Evolutionary conservation across 2,888 invertebrate species (phyloP).

Genomic region (Watsonalla cultraria): DNA sequence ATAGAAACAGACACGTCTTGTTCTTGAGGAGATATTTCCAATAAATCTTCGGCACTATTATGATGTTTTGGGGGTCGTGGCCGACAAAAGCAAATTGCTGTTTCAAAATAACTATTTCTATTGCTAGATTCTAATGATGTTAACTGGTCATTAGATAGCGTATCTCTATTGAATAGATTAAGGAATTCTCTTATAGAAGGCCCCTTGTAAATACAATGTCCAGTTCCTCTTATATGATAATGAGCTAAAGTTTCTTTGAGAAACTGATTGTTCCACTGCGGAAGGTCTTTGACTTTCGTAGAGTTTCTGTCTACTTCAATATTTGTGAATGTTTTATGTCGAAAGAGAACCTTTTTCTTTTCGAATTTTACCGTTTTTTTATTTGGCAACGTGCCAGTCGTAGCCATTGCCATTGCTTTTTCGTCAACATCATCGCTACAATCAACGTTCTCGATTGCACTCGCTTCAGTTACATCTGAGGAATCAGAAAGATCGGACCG

Average conservation of each 20-base stretch:
- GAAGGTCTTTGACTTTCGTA: constrained; percentile 45
- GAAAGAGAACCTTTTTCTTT: constrained; percentile 65
- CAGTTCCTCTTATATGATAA: constrained; percentile 71
- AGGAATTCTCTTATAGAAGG: constrained; percentile 68
- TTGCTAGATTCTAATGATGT: constrained; percentile 40
- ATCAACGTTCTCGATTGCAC: constrained; percentile 71
- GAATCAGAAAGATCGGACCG: constrained; percentile 57
- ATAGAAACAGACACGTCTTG: constrained; percentile 50
- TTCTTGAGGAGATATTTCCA: constrained; percentile 40
- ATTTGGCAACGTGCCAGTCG: constrained; percentile 66
- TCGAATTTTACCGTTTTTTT: constrained; percentile 41
- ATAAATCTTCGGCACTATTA: constrained; percentile 66
- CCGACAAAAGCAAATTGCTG: constrained; percentile 72
- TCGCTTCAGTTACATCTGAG: constrained; percentile 59
- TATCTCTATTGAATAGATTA: constrained; percentile 68
- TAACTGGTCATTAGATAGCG: constrained; percentile 50
- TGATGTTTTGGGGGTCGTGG: constrained; percentile 60
- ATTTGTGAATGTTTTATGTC: constrained; percentile 72
- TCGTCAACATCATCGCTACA: constrained; percentile 52
- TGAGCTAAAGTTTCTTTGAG: constrained; percentile 62
- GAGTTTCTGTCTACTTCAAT: constrained; percentile 67
- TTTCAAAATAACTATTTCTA: constrained; percentile 65
- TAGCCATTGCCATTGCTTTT: constrained; percentile 53
- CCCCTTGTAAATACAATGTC: constrained; percentile 68
- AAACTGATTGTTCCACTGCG: constrained; percentile 53